Conservation (phyloP, 1,140 invertebrate species). For the Pseudobourletiella spinata region DNA sequence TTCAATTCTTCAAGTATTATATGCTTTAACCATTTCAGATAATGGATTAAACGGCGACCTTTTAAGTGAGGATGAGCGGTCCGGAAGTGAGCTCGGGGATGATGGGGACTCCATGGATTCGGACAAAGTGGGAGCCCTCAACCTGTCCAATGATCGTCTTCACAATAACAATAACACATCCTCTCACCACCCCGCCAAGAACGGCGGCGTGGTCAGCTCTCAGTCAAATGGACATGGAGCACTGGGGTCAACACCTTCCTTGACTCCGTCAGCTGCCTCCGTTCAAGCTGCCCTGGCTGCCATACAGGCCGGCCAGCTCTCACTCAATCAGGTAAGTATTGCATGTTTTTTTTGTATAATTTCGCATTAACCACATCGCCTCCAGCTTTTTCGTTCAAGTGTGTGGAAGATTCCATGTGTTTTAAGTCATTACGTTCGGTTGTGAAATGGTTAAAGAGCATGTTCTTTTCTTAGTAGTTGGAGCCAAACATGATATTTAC, state of each 20-base stretch:
- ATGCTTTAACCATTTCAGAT: slow-evolving; percentile 43
- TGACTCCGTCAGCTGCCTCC: slow-evolving; percentile 37
- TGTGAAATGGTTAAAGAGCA: no score
- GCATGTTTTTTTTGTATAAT: no score
- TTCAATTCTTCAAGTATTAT: no score
- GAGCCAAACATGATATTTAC: no score
- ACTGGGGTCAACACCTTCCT: slow-evolving; percentile 13
- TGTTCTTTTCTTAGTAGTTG: no score
- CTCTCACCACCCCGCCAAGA: slow-evolving; percentile 46
- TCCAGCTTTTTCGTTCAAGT: no score
- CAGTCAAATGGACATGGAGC: slow-evolving; percentile 39
- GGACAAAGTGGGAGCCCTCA: slow-evolving; percentile 47
- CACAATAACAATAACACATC: slow-evolving; percentile 26
- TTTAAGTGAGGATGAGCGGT: slow-evolving; percentile 48
- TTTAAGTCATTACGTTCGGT: no score
- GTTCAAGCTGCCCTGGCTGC: slow-evolving; percentile 53
- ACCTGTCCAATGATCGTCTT: slow-evolving; percentile 40
- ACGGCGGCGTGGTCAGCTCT: slow-evolving; percentile 45
- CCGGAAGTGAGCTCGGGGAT: slow-evolving; percentile 44
- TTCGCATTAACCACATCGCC: no score
- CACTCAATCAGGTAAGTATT: slow-evolving; percentile 47
- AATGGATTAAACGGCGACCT: slow-evolving; percentile 48
- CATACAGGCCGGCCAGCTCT: slow-evolving; percentile 54
- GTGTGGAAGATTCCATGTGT: no score
- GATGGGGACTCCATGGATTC: slow-evolving; percentile 50